phyloP scores from a whole-genome alignment of 2,113 vertebrate genomes.

The Herpetotheres cachinnans region DNA sequence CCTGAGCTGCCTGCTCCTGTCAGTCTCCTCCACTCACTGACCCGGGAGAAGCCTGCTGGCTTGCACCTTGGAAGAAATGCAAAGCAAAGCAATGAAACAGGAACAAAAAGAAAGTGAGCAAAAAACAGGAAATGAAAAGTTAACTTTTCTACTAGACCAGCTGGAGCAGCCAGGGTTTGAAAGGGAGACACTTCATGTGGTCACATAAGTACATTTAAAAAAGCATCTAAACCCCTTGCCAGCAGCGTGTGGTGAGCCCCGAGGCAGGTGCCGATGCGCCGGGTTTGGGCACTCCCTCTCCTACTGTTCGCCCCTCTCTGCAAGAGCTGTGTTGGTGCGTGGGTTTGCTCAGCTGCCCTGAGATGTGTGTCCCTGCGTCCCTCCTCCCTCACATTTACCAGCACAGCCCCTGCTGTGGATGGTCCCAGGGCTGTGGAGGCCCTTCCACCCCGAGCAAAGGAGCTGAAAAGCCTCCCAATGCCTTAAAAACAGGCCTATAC shows the following conservation, averaged over 20 bases:
- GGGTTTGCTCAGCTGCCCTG: not conserved
- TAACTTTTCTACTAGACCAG: not conserved
- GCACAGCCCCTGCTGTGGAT: not conserved
- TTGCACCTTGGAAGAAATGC: not conserved
- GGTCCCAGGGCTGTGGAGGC: not conserved
- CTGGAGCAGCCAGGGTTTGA: not conserved
- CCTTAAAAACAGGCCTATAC: not conserved
- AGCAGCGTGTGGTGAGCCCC: not conserved
- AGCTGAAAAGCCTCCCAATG: not conserved
- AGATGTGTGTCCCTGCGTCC: too few species aligned
- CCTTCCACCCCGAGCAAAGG: not conserved
- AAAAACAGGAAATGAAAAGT: rapidly evolving
- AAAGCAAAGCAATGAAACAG: not conserved
- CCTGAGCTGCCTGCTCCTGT: not conserved
- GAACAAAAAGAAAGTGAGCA: not conserved
- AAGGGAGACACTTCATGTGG: not conserved
- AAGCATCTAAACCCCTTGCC: not conserved
- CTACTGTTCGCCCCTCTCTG: not conserved
- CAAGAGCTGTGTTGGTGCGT: not conserved
- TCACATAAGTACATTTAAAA: not conserved
- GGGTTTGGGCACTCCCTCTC: not conserved
- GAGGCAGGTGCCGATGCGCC: not conserved
- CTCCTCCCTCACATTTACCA: not conserved
- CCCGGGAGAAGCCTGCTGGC: not conserved
- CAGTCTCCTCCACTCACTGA: not conserved